Base-by-base conservation (phyloP, 2,797 vertebrate species). In the Falco novaeseelandiae region DNA sequence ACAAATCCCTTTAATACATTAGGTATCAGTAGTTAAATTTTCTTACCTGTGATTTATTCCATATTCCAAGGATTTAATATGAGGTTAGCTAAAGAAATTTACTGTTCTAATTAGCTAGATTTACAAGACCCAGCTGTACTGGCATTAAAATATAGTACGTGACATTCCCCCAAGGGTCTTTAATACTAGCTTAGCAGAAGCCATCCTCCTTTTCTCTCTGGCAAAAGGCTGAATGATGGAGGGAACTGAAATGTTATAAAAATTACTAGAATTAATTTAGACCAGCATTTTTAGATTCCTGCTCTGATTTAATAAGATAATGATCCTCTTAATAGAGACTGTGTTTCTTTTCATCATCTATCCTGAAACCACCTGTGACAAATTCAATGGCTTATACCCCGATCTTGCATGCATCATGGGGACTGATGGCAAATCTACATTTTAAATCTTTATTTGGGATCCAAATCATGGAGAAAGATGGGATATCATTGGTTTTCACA, bases 81-180 rank as follows among this genome's bases (percentile, higher is more conserved):
- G 57, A 83, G 55, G 76, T 87, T 83, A 95, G n/a, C 71, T 90
- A 40, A 70, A 83, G 34, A 90, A 92, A 91, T 94, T 62, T 85
- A 85, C 36, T 96, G 61, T 77, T 94, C 66, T 93, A 70, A 94
- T 76, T 77, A 79, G 42, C 48, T 42, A 78, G 61, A 90, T 87
- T 95, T 81, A 89, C 13, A 78, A 69, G 74, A 91, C 85, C 38
- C 72, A 84, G 46, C 49, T 89, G 38, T 30, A 65, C 29, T 44
- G 88, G 32, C 63, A 51, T 61, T 78, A 88, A 95, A 92, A 87
- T 65, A 80, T 2, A 77, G 70, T n/a, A 77, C 44, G 55, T 80
- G 59, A 52, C 25, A 34, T 83, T 86, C 34, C 42, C 67, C 72
- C n/a, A 74, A 44, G 55, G n/a, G 83, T 55, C 46, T 86, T 58